Evolutionary conservation across 2,888 invertebrate species (phyloP).

Genomic region (Smittia sp.): DNA sequence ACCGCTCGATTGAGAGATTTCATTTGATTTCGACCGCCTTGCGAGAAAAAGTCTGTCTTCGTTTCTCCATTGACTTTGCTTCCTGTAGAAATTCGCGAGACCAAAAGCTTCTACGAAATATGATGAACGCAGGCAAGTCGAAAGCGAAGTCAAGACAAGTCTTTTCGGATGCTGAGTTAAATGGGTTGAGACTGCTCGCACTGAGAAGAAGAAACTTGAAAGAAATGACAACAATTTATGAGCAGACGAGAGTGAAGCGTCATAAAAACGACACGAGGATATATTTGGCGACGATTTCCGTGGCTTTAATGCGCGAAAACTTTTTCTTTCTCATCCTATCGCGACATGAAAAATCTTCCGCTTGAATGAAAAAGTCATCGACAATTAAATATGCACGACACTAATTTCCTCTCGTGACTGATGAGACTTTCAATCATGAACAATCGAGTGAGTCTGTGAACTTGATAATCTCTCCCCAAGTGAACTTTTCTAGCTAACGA

Average conservation of each 20-base stretch:
- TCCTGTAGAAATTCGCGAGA: neutral
- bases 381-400: neutral
- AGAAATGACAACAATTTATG: neutral
- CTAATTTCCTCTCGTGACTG: neutral
- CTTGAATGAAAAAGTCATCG: neutral
- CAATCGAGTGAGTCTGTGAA: neutral
- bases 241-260: neutral
- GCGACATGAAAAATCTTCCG: constrained; percentile 7
- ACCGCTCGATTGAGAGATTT: neutral
- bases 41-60: neutral
- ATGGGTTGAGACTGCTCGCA: constrained; percentile 25
- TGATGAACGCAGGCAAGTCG: neutral
- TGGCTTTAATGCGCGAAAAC: neutral
- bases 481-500: neutral
- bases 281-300: neutral
- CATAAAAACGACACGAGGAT: neutral
- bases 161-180: neutral
- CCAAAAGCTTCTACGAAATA: neutral
- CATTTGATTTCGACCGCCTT: neutral
- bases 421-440: neutral
- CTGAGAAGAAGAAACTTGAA: constrained; percentile 15
- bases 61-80: neutral
- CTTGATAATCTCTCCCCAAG: neutral
- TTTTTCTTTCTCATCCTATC: constrained; percentile 10
- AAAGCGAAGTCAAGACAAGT: neutral